A percentile compares a stretch with the other conserved stretches of the same genome.
phyloP scores from a whole-genome alignment of 2,888 invertebrate species.

The Ochropleura plecta region DNA sequence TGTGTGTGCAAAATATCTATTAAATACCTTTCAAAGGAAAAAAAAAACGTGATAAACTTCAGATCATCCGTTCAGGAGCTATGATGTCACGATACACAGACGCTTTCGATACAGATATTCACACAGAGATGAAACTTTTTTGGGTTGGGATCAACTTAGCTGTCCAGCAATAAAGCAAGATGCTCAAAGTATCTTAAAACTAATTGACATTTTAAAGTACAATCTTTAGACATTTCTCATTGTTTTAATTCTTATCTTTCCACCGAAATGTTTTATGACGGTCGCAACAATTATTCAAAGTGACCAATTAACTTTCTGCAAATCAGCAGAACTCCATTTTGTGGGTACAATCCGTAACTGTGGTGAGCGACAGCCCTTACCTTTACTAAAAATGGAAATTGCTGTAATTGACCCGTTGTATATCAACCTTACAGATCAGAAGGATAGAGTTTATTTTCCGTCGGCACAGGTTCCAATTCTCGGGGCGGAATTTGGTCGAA shows the following conservation, averaged over 20 bases:
- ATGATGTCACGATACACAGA: too few relatives aligned
- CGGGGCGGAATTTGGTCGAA: conserved; percentile 32
- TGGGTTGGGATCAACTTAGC: too few relatives aligned
- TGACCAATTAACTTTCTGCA: conserved; percentile 62
- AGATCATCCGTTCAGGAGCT: too few relatives aligned
- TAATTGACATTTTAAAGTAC: background rate
- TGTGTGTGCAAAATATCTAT: too few relatives aligned
- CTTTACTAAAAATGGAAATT: conserved; percentile 64
- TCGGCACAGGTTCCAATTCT: conserved; percentile 14
- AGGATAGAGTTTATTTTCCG: conserved; percentile 51
- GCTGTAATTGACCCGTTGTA: conserved; percentile 46
- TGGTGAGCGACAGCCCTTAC: conserved; percentile 58
- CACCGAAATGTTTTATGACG: conserved; percentile 12
- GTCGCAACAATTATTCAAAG: conserved; percentile 52
- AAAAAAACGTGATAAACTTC: too few relatives aligned
- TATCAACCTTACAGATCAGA: conserved; percentile 12
- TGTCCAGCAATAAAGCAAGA: too few relatives aligned
- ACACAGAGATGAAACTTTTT: too few relatives aligned
- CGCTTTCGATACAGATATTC: too few relatives aligned
- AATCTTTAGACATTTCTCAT: background rate
- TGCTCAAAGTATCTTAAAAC: background rate
- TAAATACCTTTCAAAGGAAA: too few relatives aligned
- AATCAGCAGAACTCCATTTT: conserved; percentile 65
- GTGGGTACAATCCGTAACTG: conserved; percentile 51
- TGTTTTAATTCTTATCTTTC: conserved; percentile 22